phyloP scores from a whole-genome alignment of 2,888 invertebrate genomes.

The Drosophila emarginata region DNA sequence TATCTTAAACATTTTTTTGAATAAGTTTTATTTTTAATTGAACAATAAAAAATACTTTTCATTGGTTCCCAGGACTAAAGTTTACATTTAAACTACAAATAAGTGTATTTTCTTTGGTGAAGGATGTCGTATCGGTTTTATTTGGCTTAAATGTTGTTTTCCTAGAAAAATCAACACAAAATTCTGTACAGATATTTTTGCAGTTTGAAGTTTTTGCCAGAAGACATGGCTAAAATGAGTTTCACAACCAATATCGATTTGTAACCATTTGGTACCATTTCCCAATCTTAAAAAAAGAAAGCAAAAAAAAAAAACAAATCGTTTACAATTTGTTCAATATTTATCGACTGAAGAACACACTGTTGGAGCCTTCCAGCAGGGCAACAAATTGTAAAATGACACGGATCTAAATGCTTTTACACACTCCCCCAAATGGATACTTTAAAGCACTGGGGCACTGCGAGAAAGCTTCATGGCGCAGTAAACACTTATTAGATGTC shows the following conservation, averaged over 20 bases:
- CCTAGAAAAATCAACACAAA: too few relatives aligned
- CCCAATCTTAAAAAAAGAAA: neutral
- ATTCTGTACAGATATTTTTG: neutral
- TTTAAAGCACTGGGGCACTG: conserved; percentile 36
- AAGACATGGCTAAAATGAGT: neutral
- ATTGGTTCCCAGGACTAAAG: too few relatives aligned
- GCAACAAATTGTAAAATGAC: conserved; percentile 55
- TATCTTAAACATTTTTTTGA: too few relatives aligned
- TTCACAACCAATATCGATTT: neutral
- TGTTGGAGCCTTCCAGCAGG: conserved; percentile 34
- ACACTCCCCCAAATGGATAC: conserved; percentile 9
- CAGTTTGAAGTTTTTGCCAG: neutral
- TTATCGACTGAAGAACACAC: conserved; percentile 56
- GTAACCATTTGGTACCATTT: neutral
- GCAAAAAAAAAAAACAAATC: conserved; percentile 32
- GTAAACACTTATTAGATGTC: conserved; percentile 76
- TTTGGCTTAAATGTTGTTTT: too few relatives aligned
- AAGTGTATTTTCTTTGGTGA: too few relatives aligned
- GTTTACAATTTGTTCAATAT: conserved; percentile 58
- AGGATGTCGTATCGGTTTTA: too few relatives aligned
- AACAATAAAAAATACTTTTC: too few relatives aligned
- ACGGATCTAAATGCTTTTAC: conserved; percentile 29
- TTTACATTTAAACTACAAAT: too few relatives aligned
- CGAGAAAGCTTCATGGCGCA: conserved; percentile 49
- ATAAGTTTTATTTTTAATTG: too few relatives aligned